A percentile compares a stretch with the other conserved stretches of the same genome.
phyloP scores from a whole-genome alignment of 2,113 vertebrate genomes.

The Saimiri boliviensis region DNA sequence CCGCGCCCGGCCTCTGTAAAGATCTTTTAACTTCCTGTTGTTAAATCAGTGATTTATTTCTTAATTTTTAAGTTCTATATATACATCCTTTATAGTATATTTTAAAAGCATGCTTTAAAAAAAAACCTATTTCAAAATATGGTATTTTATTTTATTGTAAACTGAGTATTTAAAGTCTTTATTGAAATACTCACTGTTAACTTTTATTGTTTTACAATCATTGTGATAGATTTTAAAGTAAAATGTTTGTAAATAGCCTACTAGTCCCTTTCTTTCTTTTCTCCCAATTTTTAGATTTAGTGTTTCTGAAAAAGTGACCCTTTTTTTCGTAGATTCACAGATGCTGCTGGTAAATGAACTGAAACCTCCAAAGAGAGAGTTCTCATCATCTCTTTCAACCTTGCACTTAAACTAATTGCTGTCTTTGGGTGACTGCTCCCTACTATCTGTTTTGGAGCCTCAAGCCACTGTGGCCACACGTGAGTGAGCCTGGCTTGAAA shows the following conservation, averaged over 20 bases:
- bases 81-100: background rate
- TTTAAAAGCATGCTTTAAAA: constrained; percentile 9
- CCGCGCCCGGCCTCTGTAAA: too few relatives aligned
- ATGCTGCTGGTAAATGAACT: constrained; percentile 75
- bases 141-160: background rate
- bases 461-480: constrained; percentile 25
- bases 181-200: background rate
- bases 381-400: constrained; percentile 55
- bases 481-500: constrained; percentile 60
- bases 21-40: background rate
- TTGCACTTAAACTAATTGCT: constrained; percentile 69
- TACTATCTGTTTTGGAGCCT: constrained; percentile 54
- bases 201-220: background rate
- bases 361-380: constrained; percentile 72
- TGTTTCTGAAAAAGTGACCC: constrained; percentile 66
- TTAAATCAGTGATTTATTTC: constrained; percentile 22
- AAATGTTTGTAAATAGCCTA: background rate
- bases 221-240: constrained; percentile 10
- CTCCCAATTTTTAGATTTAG: constrained; percentile 67
- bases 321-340: constrained; percentile 69
- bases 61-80: background rate
- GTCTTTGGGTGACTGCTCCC: constrained; percentile 62
- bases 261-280: constrained; percentile 59
- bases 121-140: background rate
- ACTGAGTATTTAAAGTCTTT: background rate